These are phyloP conservation scores for Ashinkailepas kermadecensis DNA, from an alignment of 2,888 invertebrate species.

Conservation along the genomic window DNA sequence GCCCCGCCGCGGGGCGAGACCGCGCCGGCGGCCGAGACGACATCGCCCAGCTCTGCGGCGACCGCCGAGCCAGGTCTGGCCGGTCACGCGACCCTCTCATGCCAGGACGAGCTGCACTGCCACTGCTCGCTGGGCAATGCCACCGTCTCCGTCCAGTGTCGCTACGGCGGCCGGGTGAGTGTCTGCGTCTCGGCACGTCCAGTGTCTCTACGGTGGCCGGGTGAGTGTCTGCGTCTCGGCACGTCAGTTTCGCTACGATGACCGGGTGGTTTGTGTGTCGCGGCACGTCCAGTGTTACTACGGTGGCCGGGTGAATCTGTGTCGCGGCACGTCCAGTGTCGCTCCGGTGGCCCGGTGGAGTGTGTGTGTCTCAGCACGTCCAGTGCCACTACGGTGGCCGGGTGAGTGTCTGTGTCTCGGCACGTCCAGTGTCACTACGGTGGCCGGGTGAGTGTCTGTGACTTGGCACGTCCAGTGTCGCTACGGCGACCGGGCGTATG, in stretches of 20 bases:
- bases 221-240: no score
- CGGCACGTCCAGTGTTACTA: not conserved
- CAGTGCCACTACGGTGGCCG: not conserved
- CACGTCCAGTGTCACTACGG: no score
- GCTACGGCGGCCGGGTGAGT: not conserved
- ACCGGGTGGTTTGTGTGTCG: not conserved
- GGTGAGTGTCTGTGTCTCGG: no score
- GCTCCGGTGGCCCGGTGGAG: no score
- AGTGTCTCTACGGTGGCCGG: not conserved
- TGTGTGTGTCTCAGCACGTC: not conserved
- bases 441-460: no score
- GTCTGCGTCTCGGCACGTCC: not conserved
- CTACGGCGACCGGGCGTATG: not conserved
- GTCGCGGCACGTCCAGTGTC: no score
- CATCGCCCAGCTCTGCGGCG: not conserved
- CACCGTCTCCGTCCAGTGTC: constrained; percentile 5
- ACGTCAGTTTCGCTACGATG: no score
- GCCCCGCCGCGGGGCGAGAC: not conserved
- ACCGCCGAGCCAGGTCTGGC: not conserved
- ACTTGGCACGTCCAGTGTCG: not conserved
- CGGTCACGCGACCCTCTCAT: not conserved
- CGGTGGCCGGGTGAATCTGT: not conserved
- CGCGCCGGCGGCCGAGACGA: not conserved
- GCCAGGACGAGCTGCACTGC: not conserved
- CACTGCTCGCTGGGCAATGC: not conserved